phyloP scores from a whole-genome alignment of 2,113 vertebrate genomes.

The Gnathochromis pfefferi region DNA sequence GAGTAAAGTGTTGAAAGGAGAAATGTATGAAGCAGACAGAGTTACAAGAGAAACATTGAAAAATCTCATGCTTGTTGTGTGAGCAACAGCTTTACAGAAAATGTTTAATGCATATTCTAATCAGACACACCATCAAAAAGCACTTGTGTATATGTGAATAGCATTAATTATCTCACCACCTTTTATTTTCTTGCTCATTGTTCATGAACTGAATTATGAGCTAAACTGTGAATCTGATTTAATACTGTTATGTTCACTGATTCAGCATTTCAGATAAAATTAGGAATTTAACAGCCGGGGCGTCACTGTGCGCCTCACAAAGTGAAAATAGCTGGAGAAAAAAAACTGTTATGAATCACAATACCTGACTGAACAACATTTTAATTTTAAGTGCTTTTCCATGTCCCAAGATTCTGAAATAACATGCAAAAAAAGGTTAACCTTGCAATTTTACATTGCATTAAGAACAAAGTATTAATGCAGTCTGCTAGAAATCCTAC shows the following conservation, averaged over 20 bases:
- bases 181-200: background rate
- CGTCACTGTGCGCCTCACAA: background rate
- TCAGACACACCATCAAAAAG: background rate
- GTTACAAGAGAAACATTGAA: background rate
- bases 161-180: background rate
- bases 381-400: background rate
- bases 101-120: background rate
- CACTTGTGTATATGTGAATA: background rate
- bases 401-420: background rate
- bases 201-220: background rate
- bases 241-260: background rate
- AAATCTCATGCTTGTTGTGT: background rate
- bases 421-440: background rate
- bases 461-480: background rate
- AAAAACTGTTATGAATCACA: background rate
- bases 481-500: background rate
- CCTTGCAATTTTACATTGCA: background rate
- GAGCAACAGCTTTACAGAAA: background rate
- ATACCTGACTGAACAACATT: background rate
- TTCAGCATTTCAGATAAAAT: background rate
- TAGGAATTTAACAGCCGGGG: background rate
- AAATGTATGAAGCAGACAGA: background rate
- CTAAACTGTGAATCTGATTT: background rate
- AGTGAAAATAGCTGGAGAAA: background rate
- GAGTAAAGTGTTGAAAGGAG: background rate